Evolutionary conservation across 2,797 vertebrate genomes (phyloP).

Genomic region (Enteromius viviparus): DNA sequence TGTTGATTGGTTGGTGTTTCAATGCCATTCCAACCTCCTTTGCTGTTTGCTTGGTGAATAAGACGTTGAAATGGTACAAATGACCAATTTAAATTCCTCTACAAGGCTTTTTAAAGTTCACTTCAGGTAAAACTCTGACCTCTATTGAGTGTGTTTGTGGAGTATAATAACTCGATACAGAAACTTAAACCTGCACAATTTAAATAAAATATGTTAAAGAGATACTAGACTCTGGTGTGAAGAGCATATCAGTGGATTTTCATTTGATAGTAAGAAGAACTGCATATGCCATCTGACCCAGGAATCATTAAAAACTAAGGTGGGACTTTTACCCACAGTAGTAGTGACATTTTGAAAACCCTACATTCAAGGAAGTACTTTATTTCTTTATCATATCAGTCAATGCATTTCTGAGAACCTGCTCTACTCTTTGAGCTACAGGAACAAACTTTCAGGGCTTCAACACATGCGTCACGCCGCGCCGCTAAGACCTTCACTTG

Average conservation of each 20-base stretch:
- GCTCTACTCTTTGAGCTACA: background rate
- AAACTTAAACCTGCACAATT: no score
- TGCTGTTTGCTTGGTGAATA: background rate
- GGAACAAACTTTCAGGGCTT: background rate
- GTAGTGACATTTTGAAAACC: background rate
- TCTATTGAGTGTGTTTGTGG: background rate
- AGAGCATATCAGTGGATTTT: no score
- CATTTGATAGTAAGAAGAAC: no score
- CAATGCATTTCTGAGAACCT: background rate
- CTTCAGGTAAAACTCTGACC: background rate
- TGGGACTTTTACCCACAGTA: background rate
- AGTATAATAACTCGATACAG: no score
- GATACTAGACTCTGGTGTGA: no score
- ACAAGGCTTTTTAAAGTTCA: background rate
- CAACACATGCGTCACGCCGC: background rate
- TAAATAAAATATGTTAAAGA: background rate
- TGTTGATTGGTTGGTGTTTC: background rate
- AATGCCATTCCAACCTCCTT: background rate
- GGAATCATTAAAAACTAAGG: no score
- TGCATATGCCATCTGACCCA: no score
- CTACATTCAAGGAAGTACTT: background rate
- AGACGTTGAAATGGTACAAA: background rate
- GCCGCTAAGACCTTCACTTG: background rate
- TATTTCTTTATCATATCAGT: background rate
- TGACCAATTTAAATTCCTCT: background rate